Evolutionary conservation across 2,113 vertebrate species (phyloP).

Genomic region (Spea multiplicata): DNA sequence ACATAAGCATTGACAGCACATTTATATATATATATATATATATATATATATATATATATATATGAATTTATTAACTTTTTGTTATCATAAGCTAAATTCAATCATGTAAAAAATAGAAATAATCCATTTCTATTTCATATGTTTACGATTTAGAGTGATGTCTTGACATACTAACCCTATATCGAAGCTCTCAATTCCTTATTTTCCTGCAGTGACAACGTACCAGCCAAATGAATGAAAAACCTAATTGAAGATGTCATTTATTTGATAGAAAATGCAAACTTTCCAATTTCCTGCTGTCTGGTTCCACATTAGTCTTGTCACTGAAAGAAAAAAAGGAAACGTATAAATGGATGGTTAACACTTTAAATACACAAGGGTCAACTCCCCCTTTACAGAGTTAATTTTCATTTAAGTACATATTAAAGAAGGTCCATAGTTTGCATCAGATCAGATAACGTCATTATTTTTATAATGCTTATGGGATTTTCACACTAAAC

Average conservation of each 20-base stretch:
- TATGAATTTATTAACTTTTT: background rate
- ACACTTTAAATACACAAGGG: background rate
- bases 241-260: conserved; percentile 37
- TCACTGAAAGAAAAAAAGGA: conserved; percentile 6
- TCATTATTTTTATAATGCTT: no score
- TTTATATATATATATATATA: no score
- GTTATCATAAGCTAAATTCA: background rate
- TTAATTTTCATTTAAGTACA: no score
- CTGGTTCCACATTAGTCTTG: background rate
- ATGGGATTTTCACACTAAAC: no score
- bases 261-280: conserved; percentile 34
- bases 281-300: conserved; percentile 31
- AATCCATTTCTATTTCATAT: background rate
- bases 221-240: conserved; percentile 23
- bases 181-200: background rate
- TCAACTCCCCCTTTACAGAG: no score
- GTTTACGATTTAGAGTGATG: background rate
- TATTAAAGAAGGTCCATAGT: no score
- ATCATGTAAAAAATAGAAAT: conserved; percentile 20
- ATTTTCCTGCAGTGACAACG: conserved; percentile 26
- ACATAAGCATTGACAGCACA: no score
- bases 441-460: no score
- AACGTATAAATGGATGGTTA: background rate
- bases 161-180: background rate
- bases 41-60: no score